Evolutionary conservation across 2,888 invertebrate species (phyloP).

Genomic region (Trilocha varians): DNA sequence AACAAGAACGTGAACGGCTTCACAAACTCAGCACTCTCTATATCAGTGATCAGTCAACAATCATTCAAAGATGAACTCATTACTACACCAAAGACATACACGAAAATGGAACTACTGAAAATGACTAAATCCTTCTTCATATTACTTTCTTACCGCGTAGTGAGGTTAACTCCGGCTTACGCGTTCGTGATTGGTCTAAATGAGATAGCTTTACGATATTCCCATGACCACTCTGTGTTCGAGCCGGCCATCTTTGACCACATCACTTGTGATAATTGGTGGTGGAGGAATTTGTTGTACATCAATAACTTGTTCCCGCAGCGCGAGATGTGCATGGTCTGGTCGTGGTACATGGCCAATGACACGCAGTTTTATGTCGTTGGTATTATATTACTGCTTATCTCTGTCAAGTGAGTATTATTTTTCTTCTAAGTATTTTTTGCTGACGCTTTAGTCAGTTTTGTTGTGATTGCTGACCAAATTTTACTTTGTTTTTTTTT

Average conservation of each 20-base stretch:
- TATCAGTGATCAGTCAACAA: conserved; percentile 60
- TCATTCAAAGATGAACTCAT: conserved; percentile 59
- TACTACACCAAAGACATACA: conserved; percentile 48
- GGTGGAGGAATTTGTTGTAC: conserved; percentile 90
- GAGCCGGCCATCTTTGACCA: conserved; percentile 81
- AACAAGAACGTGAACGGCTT: conserved; percentile 64
- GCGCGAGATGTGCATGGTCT: conserved; percentile 84
- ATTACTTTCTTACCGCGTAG: conserved; percentile 70
- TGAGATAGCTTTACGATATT: conserved; percentile 80
- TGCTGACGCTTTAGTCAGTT: too few relatives aligned
- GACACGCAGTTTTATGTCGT: conserved; percentile 85
- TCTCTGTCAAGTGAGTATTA: conserved; percentile 77
- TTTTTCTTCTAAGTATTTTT: too few relatives aligned
- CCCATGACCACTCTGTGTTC: conserved; percentile 81
- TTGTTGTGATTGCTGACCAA: too few relatives aligned
- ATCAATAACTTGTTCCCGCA: conserved; percentile 86
- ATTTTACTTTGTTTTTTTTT: too few relatives aligned
- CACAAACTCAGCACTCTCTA: conserved; percentile 52
- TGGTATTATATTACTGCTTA: conserved; percentile 76
- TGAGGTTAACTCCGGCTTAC: conserved; percentile 86
- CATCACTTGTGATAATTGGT: conserved; percentile 81
- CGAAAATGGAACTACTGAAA: conserved; percentile 42
- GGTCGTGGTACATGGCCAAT: conserved; percentile 89
- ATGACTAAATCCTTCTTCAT: conserved; percentile 65
- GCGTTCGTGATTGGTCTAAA: conserved; percentile 83